Evolutionary conservation across 2,797 vertebrate species (phyloP).

Genomic region (Acomys russatus): DNA sequence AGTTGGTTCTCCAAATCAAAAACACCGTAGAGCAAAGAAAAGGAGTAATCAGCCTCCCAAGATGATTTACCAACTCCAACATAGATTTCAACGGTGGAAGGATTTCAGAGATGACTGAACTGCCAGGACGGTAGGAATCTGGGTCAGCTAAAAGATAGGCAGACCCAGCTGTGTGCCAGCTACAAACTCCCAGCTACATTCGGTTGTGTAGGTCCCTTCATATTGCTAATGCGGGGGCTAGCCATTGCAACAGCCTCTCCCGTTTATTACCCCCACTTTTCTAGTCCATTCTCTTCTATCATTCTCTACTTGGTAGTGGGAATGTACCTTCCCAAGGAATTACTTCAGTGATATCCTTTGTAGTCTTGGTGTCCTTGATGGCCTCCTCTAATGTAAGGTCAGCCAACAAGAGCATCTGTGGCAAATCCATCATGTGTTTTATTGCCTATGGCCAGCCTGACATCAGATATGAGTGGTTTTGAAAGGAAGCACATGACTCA

Average conservation of each 20-base stretch:
- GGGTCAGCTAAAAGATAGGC: conserved; percentile 65
- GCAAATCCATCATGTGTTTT: not conserved
- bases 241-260: not conserved
- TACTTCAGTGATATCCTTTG: conserved; percentile 10
- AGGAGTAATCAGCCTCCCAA: conserved; percentile 56
- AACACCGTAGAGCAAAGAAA: conserved; percentile 65
- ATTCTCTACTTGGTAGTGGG: not conserved
- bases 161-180: not conserved
- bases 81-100: conserved; percentile 61
- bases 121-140: conserved; percentile 52
- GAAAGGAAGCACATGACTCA: not conserved
- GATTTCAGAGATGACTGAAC: conserved; percentile 66
- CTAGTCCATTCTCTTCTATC: not conserved
- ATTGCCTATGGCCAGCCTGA: not conserved
- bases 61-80: conserved; percentile 59
- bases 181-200: conserved; percentile 46
- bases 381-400: not conserved
- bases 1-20: conserved; percentile 71
- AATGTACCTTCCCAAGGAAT: not conserved
- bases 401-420: not conserved
- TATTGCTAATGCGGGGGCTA: not conserved
- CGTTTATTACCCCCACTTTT: conserved; percentile 26
- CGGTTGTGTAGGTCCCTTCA: conserved; percentile 1
- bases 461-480: not conserved
- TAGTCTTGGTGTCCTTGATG: not conserved